Percentiles rank a stretch among this genome's conserved stretches.
These are phyloP conservation scores for Etia nguti DNA, from an alignment of 2,113 vertebrate species.

Conservation along the genomic window DNA sequence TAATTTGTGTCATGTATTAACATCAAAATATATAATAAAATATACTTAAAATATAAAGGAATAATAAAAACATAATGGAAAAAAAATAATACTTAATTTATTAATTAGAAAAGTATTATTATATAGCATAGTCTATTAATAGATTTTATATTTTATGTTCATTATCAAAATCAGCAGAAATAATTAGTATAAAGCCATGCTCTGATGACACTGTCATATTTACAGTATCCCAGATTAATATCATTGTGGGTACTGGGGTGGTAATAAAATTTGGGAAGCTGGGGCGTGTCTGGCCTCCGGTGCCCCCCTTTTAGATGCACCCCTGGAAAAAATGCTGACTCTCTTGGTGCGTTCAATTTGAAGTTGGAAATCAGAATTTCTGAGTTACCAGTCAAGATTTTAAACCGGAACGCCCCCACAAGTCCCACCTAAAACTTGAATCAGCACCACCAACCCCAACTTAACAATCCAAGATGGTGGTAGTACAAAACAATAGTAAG, in stretches of 20 bases:
- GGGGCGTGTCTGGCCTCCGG: background rate
- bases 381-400: background rate
- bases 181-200: fast-evolving
- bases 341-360: background rate
- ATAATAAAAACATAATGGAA: background rate
- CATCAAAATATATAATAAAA: background rate
- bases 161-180: background rate
- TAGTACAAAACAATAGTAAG: background rate
- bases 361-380: background rate
- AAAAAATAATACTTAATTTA: background rate
- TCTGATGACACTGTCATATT: background rate
- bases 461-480: background rate
- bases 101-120: background rate
- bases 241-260: background rate
- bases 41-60: background rate
- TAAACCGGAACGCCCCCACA: fast-evolving
- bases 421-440: background rate
- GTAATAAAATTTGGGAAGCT: background rate
- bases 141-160: background rate
- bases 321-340: background rate
- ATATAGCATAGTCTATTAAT: background rate
- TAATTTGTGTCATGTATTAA: fast-evolving
- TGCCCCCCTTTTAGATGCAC: background rate
- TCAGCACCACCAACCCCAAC: background rate
- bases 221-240: background rate